These are phyloP conservation scores for Choristoneura rosaceana DNA, from an alignment of 2,888 invertebrate species.

Conservation along the genomic window DNA sequence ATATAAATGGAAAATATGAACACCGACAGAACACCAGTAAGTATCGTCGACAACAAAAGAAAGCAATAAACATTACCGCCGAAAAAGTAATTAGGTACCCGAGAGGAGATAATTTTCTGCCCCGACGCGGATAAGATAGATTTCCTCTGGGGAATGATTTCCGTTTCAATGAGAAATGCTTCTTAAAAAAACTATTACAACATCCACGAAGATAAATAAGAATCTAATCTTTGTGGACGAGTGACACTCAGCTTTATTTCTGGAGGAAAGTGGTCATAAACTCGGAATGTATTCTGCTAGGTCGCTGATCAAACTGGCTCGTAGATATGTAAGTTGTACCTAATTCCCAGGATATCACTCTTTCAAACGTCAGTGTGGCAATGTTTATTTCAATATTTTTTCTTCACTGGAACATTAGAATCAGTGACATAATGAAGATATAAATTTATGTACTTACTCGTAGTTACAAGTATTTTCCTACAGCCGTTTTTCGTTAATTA, in stretches of 20 bases:
- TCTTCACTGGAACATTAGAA: too few species aligned
- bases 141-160: constrained; percentile 46
- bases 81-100: constrained; percentile 53
- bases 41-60: constrained; percentile 41
- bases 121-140: constrained; percentile 51
- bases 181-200: constrained; percentile 39
- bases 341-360: background rate
- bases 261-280: background rate
- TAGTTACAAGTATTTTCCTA: too few species aligned
- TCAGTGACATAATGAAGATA: too few species aligned
- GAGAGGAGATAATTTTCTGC: constrained; percentile 54
- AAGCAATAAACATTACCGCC: constrained; percentile 46
- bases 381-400: too few species aligned
- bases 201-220: constrained; percentile 30
- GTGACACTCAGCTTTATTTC: constrained; percentile 21
- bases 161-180: constrained; percentile 37
- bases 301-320: background rate
- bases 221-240: constrained; percentile 18
- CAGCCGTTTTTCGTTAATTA: too few species aligned
- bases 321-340: too few species aligned
- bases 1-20: constrained; percentile 13
- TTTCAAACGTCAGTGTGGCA: background rate
- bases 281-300: background rate
- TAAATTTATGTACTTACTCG: too few species aligned
- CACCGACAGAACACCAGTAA: constrained; percentile 8